phyloP scores from a whole-genome alignment of 2,797 vertebrate species.

The Rhynchotus rufescens region DNA sequence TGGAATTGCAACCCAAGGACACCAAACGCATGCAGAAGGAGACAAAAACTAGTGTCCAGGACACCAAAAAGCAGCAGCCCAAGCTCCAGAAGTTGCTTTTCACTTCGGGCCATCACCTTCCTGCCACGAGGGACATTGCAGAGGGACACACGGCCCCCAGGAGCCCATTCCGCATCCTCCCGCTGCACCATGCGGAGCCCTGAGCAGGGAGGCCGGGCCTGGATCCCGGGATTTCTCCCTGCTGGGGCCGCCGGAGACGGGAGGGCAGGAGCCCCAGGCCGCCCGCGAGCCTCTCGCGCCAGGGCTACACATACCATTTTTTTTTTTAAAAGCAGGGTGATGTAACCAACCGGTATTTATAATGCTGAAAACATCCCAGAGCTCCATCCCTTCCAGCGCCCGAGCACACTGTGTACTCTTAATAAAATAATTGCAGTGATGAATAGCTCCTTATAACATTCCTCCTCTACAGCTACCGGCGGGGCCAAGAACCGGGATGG shows the following conservation, averaged over 20 bases:
- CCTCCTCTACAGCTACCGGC: slow-evolving; percentile 42
- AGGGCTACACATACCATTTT: not conserved
- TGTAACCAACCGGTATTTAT: slow-evolving; percentile 60
- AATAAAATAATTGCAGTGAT: slow-evolving; percentile 73
- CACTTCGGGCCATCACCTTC: not conserved
- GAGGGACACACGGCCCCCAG: not conserved
- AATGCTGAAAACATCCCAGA: slow-evolving; percentile 71
- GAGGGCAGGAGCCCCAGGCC: not conserved
- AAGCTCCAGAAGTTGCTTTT: not conserved
- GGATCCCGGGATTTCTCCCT: no score
- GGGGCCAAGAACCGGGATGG: slow-evolving; percentile 14
- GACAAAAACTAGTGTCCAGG: not conserved
- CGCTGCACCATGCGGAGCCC: no score
- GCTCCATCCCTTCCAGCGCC: slow-evolving; percentile 58
- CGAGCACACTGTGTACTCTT: slow-evolving; percentile 67
- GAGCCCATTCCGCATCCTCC: no score
- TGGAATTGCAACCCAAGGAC: not conserved
- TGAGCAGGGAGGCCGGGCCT: no score
- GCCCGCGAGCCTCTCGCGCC: slow-evolving; percentile 21
- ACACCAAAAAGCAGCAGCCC: not conserved
- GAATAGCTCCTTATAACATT: slow-evolving; percentile 55
- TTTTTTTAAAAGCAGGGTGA: slow-evolving; percentile 53
- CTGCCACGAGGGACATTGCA: not conserved
- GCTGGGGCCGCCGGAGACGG: no score
- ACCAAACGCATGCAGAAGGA: not conserved